phyloP scores from a whole-genome alignment of 2,888 invertebrate species.

The Calliscelio sp. region DNA sequence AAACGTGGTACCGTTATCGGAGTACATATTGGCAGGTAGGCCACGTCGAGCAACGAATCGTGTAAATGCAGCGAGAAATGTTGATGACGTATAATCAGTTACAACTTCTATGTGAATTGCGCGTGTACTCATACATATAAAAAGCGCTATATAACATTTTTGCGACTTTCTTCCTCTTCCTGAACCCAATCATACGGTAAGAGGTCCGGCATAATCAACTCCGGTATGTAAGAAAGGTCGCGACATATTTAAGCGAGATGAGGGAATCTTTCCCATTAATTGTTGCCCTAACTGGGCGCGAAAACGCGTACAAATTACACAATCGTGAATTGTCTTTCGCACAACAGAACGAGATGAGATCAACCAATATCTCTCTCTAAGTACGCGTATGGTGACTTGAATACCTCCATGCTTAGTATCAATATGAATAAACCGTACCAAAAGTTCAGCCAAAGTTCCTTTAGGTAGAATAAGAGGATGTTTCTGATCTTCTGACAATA shows the following conservation, averaged over 20 bases:
- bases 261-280: neutral
- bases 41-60: neutral
- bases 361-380: neutral
- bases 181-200: neutral
- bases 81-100: neutral
- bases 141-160: neutral
- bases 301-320: neutral
- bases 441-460: too few relatives aligned
- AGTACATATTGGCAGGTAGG: conserved; percentile 2
- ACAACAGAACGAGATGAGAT: neutral
- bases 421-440: too few relatives aligned
- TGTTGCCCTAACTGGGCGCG: neutral
- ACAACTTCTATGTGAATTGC: conserved; percentile 1
- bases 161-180: neutral
- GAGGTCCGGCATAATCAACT: neutral
- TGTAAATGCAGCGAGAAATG: neutral
- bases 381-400: neutral
- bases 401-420: neutral
- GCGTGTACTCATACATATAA: neutral
- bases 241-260: too few relatives aligned
- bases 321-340: neutral
- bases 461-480: too few relatives aligned
- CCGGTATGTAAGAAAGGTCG: neutral
- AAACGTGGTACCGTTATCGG: neutral
- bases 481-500: too few relatives aligned